A percentile compares a stretch with the other conserved stretches of the same genome.
These are phyloP conservation scores for Corythaeola cristata DNA, from an alignment of 2,113 vertebrate species.

Conservation along the genomic window DNA sequence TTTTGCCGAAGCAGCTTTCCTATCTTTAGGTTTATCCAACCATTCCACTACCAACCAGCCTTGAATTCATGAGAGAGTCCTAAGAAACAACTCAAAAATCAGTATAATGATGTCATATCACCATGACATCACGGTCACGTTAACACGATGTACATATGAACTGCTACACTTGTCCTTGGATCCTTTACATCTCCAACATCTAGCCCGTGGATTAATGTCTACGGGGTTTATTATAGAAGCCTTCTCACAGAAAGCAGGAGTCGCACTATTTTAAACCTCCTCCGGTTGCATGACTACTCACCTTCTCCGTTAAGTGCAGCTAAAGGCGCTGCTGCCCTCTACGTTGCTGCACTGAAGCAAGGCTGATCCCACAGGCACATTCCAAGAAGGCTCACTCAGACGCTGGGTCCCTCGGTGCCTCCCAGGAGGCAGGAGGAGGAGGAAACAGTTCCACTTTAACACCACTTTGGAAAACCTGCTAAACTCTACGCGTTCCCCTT, in stretches of 20 bases:
- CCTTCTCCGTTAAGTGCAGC: background rate
- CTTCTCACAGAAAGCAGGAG: background rate
- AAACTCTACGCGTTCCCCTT: background rate
- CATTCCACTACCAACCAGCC: background rate
- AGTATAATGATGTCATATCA: background rate
- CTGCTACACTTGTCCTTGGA: background rate
- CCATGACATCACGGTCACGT: fast-evolving
- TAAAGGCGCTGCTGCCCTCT: background rate
- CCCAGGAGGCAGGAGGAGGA: background rate
- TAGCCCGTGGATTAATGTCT: background rate
- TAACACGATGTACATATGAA: background rate
- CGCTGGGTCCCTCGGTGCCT: background rate
- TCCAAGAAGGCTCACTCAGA: background rate
- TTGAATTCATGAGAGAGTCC: background rate
- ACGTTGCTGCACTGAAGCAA: background rate
- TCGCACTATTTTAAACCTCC: background rate
- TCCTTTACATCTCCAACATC: background rate
- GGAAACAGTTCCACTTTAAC: background rate
- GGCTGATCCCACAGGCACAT: background rate
- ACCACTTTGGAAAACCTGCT: background rate
- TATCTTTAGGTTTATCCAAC: background rate
- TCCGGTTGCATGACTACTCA: background rate
- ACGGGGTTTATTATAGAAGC: background rate
- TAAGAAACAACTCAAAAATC: background rate
- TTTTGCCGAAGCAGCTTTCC: background rate